These are phyloP conservation scores for Megamerina dolium DNA, from an alignment of 2,888 invertebrate species.

Conservation along the genomic window DNA sequence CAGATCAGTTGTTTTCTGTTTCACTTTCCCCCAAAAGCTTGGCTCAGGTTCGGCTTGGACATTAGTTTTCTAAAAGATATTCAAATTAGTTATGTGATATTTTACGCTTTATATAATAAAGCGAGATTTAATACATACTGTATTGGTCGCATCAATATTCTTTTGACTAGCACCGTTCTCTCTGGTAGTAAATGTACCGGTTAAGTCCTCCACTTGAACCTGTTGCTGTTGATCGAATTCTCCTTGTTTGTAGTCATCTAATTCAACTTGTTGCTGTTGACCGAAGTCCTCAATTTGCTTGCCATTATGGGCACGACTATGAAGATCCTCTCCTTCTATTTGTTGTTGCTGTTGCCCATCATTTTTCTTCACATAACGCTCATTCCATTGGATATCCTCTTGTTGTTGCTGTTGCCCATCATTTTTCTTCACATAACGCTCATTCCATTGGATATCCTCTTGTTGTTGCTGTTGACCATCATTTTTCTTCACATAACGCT, in stretches of 20 bases:
- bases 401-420: slow-evolving; percentile 16
- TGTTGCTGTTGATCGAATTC: slow-evolving; percentile 14
- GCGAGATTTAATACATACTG: slow-evolving; percentile 3
- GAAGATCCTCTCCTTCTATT: slow-evolving; percentile 14
- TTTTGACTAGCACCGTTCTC: slow-evolving; percentile 11
- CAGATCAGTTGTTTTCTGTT: slow-evolving; percentile 29
- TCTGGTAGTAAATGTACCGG: slow-evolving; percentile 8
- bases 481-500: too few relatives aligned
- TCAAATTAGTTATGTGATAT: not conserved
- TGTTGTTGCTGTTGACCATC: slow-evolving; percentile 29
- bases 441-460: too few relatives aligned
- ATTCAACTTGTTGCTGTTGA: slow-evolving; percentile 23
- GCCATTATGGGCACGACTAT: slow-evolving; percentile 18
- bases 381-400: too few relatives aligned
- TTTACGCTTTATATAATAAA: not conserved
- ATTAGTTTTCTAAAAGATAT: slow-evolving; percentile 23
- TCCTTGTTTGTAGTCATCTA: slow-evolving; percentile 14
- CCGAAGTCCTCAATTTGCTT: slow-evolving; percentile 23
- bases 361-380: too few relatives aligned
- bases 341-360: slow-evolving; percentile 29
- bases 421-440: too few relatives aligned
- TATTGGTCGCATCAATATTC: slow-evolving; percentile 8
- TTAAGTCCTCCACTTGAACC: slow-evolving; percentile 21
- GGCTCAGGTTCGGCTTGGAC: slow-evolving; percentile 27
- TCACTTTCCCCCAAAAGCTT: slow-evolving; percentile 31